A percentile compares a stretch with the other conserved stretches of the same genome.
Evolutionary conservation across 2,113 vertebrate species (phyloP).

Genomic region (Phoenicopterus ruber): DNA sequence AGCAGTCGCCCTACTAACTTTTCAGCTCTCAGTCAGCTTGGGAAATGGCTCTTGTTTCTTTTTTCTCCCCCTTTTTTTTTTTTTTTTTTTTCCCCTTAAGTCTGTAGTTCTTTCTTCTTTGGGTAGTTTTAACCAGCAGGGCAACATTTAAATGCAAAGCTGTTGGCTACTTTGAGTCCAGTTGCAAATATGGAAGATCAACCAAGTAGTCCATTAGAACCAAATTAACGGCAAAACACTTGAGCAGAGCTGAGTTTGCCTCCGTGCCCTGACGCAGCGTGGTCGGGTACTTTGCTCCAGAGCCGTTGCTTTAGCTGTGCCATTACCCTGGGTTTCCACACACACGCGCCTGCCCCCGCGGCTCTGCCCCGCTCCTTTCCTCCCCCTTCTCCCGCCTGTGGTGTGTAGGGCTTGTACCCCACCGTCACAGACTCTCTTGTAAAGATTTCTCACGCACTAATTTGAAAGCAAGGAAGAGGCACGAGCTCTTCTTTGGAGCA

Average conservation of each 20-base stretch:
- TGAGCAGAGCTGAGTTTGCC: background rate
- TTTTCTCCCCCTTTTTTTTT: too few relatives aligned
- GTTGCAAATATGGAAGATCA: background rate
- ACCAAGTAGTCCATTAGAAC: background rate
- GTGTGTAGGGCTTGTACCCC: background rate
- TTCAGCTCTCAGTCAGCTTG: background rate
- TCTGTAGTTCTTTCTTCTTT: background rate
- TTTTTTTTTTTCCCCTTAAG: background rate
- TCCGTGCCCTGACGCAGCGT: accelerated
- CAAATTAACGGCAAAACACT: background rate
- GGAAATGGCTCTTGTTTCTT: background rate
- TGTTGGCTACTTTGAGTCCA: background rate
- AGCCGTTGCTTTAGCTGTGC: background rate
- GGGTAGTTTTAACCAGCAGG: background rate
- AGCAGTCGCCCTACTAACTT: background rate
- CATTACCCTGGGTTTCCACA: background rate
- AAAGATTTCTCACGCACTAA: background rate
- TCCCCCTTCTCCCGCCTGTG: background rate
- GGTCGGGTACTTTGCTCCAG: background rate
- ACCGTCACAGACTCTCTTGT: background rate
- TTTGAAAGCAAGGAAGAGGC: background rate
- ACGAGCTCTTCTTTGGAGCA: background rate
- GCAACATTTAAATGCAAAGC: background rate
- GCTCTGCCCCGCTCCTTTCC: background rate
- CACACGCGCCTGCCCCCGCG: accelerated